Percentiles rank a stretch among this genome's conserved stretches.
phyloP scores from a whole-genome alignment of 2,888 invertebrate species.

The Athetis lepigone region DNA sequence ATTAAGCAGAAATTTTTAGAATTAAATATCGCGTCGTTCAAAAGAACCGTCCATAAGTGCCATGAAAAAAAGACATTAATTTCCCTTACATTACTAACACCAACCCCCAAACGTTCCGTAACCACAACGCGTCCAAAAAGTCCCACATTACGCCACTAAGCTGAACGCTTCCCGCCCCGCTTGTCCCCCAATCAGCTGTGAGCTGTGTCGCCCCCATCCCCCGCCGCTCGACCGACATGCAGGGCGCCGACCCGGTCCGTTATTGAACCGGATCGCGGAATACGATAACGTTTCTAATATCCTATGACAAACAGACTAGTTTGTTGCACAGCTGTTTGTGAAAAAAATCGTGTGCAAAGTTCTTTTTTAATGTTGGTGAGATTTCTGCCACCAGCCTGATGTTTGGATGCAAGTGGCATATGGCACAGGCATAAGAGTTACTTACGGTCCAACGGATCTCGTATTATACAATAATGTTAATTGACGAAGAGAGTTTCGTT shows the following conservation, averaged over 20 bases:
- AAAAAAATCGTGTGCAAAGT: background rate
- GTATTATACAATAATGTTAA: too few relatives aligned
- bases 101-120: background rate
- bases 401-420: too few relatives aligned
- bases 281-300: conserved; percentile 59
- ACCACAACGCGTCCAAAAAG: conserved; percentile 16
- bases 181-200: conserved; percentile 55
- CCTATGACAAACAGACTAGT: conserved; percentile 44
- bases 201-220: conserved; percentile 57
- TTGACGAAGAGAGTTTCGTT: too few relatives aligned
- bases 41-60: too few relatives aligned
- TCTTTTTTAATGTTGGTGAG: too few relatives aligned
- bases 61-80: too few relatives aligned
- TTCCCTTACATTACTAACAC: background rate
- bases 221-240: conserved; percentile 74
- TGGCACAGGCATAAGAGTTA: too few relatives aligned
- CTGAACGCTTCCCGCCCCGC: conserved; percentile 29
- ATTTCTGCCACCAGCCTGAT: too few relatives aligned
- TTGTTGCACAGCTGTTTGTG: background rate
- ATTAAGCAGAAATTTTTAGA: too few relatives aligned
- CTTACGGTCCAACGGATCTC: too few relatives aligned
- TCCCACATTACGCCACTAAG: conserved; percentile 32
- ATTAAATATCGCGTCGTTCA: too few relatives aligned
- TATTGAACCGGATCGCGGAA: conserved; percentile 73
- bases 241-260: conserved; percentile 76